Conservation (phyloP, 1,140 invertebrate species). For the Mamestra configurata region DNA sequence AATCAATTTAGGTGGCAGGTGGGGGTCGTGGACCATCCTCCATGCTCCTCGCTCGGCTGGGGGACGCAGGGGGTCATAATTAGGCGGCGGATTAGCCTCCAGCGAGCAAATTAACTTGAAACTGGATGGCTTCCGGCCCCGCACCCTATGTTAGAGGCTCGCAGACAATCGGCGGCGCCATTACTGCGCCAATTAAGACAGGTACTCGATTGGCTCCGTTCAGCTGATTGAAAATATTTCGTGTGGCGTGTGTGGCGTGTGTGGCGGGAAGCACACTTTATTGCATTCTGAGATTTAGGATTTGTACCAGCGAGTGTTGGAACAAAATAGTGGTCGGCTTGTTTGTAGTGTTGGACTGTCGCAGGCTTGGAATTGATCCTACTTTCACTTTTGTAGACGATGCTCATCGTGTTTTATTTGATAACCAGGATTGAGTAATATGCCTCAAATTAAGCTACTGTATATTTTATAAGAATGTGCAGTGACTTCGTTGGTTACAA, state of each 20-base stretch:
- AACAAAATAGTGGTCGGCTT: neutral
- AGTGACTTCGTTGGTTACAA: too few species aligned
- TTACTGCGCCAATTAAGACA: conserved; percentile 44
- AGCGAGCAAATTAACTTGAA: conserved; percentile 82
- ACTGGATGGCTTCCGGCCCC: conserved; percentile 64
- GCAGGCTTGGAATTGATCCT: too few species aligned
- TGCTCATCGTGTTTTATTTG: too few species aligned
- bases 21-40: conserved; percentile 6
- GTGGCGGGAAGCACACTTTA: conserved; percentile 20
- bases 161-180: conserved; percentile 49
- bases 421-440: too few species aligned
- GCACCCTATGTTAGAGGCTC: conserved; percentile 72
- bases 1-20: conserved; percentile 63
- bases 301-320: conserved; percentile 8
- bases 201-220: conserved; percentile 44
- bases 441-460: too few species aligned
- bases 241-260: too few species aligned
- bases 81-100: conserved; percentile 79
- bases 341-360: neutral
- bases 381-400: too few species aligned
- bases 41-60: neutral
- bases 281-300: conserved; percentile 45
- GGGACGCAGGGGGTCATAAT: conserved; percentile 69
- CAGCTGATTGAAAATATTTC: conserved; percentile 51
- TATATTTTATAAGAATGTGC: too few species aligned